Evolutionary conservation across 2,888 invertebrate species (phyloP), one percentile per base, ranked within the genome.

Genomic region (Amphimallon solstitiale): DNA sequence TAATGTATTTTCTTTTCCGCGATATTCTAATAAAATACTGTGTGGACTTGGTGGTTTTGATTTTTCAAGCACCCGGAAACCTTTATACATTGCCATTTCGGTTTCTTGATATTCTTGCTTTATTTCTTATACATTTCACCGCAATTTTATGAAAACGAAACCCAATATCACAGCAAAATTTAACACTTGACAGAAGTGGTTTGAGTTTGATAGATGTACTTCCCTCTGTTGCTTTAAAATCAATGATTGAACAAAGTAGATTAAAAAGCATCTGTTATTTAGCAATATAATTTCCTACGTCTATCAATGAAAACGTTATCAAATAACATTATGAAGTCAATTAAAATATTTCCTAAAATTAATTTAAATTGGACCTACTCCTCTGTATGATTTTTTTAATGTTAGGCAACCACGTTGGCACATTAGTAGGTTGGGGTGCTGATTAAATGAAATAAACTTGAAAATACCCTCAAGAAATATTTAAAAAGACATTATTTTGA

Each of bases 51-150:
- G 92, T 37, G 93, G 91, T 73, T 91, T 90, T 68, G 92, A 89
- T 84, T 96, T 95, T 83, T 96, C 95, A 76, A 93, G 88, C 74
- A 97, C 91, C 75, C 95, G 90, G 84, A 94, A 96, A 71, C 92
- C 92, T 85, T 96, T 96, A 77, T 94, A 94, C 92, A 97, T 93
- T 78, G 96, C 95, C 97, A 97, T 97, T 54, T n/a, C n/a, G n/a
- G 62, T 64, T 62, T 10, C 34, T 49, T 38, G 2, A 54, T 60
- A 64, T 60, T 35, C 29, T 43, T n/a, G n/a, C 59, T 35, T 46
- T 60, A 35, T 52, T 40, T 54, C 43, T 46, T 51, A 15, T 37
- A 66, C 40, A 54, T 37, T 52, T 62, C 62, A 62, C 54, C 49
- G 51, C 63, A 35, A n/a, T 17, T 37, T 52, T n/a, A 52, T 34